Base-by-base conservation (phyloP, 2,113 vertebrate species). In the Sinocyclocheilus maitianheensis region DNA sequence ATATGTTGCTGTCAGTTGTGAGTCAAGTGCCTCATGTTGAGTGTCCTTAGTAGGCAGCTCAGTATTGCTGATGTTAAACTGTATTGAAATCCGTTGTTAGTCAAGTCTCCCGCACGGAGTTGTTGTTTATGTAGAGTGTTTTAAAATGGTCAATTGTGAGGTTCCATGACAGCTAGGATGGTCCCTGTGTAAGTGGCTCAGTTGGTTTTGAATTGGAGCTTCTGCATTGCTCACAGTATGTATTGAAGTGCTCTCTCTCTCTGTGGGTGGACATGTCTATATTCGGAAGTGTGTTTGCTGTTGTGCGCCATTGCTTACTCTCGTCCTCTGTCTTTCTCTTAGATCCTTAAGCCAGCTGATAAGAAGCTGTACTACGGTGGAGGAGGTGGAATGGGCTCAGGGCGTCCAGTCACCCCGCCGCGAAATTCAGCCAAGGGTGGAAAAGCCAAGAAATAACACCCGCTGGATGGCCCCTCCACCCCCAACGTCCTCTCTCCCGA, bases 261-360 rank as follows among this genome's bases (percentile, higher is more conserved):
- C 60, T 84, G 85, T 87, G 80, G 58, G 85, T 4, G 72, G 62
- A 26, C 48, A 48, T 40, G 60, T 77, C 80, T 87, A 83, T 83
- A 87, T 87, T 77, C 77, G 72, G 85, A 55, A 83, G 22, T 67
- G 5, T 55, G 24, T 71, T 60, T 69, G 40, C 79, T 13, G 40
- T 77, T 20, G 24, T 43, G 37, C 43, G 1, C 72, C 3, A 3
- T 72, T 34, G 63, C 81, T 83, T 55, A 83, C 75, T 24, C 51
- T 78, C n/a, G 2, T 72, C 58, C 13, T 67, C 43, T 84, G 13
- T 78, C 37, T 48, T 76, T 71, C 58, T 74, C 9, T 67, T 86
- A 99, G 98, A 99, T 99, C 87, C 94, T 99, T 91, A 99, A 99
- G 91, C 97, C 98, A n/a, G 98, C 98, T 0, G 98, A 99, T 94